Conservation (phyloP, 2,888 invertebrate genomes). For the Ophioninae sp. region DNA sequence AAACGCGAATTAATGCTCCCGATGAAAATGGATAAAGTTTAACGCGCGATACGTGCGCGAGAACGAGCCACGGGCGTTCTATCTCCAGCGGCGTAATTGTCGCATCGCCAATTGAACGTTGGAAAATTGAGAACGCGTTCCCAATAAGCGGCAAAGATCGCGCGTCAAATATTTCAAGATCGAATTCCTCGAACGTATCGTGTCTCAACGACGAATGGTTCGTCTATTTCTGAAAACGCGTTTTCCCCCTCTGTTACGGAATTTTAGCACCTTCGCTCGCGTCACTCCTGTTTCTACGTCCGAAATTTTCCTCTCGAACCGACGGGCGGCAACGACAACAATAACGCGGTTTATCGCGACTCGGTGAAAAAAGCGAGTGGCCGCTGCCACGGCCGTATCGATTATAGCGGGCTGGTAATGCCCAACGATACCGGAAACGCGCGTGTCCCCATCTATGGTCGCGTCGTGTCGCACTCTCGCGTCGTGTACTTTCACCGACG, state of each 20-base stretch:
- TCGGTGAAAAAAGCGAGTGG: background rate
- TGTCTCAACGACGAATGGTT: background rate
- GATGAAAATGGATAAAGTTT: slow-evolving; percentile 36
- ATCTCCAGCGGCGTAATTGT: slow-evolving; percentile 34
- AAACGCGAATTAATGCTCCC: background rate
- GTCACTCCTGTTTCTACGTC: background rate
- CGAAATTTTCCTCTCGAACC: background rate
- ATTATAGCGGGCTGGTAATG: slow-evolving; percentile 11
- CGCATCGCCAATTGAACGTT: slow-evolving; percentile 50
- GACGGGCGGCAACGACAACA: background rate
- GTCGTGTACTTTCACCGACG: background rate
- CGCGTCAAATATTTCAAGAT: slow-evolving; percentile 37
- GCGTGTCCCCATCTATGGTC: slow-evolving; percentile 1
- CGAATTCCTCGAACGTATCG: slow-evolving; percentile 18
- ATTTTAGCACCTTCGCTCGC: background rate
- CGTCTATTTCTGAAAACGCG: background rate
- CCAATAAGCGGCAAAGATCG: slow-evolving; percentile 49
- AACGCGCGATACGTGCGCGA: slow-evolving; percentile 45
- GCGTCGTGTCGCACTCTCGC: background rate
- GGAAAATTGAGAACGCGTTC: slow-evolving; percentile 50
- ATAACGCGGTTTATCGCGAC: background rate
- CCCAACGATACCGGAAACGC: background rate
- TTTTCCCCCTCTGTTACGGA: background rate
- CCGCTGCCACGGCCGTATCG: slow-evolving; percentile 13
- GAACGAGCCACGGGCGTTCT: slow-evolving; percentile 47